These are phyloP conservation scores for Ostrea denselamellosa DNA, from an alignment of 1,140 invertebrate genomes.

Conservation along the genomic window DNA sequence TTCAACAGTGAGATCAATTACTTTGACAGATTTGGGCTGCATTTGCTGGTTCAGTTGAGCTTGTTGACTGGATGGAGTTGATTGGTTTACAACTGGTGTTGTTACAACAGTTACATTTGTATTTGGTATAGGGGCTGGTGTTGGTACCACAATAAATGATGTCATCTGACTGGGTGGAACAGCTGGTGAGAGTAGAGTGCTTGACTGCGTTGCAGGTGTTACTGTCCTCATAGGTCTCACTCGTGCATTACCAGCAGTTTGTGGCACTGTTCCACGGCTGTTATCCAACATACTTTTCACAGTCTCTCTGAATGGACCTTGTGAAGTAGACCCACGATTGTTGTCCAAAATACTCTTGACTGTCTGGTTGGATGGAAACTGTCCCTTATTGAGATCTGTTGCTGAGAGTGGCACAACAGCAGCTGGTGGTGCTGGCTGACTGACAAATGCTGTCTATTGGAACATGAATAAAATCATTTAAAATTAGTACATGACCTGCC, in stretches of 20 bases:
- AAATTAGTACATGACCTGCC: no score
- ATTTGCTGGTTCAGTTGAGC: neutral
- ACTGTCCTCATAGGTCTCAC: neutral
- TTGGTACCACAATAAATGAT: constrained; percentile 52
- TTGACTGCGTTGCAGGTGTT: neutral
- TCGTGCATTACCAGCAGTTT: neutral
- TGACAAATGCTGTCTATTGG: neutral
- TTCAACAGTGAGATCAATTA: constrained; percentile 65
- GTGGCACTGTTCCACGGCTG: constrained; percentile 19
- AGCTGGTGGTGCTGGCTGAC: neutral
- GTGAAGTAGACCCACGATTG: neutral
- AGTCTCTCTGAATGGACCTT: neutral
- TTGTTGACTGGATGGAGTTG: neutral
- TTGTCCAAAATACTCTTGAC: constrained; percentile 55
- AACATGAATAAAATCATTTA: neutral
- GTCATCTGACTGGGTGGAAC: constrained; percentile 2
- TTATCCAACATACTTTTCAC: neutral
- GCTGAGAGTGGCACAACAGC: neutral
- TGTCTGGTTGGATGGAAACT: constrained; percentile 50
- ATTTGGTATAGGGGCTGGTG: constrained; percentile 30
- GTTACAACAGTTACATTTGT: constrained; percentile 27
- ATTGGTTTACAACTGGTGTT: constrained; percentile 26
- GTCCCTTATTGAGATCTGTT: neutral
- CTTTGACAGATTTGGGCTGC: constrained; percentile 48
- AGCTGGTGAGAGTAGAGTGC: neutral